Evolutionary conservation across 1,140 invertebrate species (phyloP), one percentile per base, ranked within the genome.

Genomic region (Leguminivora glycinivorella): DNA sequence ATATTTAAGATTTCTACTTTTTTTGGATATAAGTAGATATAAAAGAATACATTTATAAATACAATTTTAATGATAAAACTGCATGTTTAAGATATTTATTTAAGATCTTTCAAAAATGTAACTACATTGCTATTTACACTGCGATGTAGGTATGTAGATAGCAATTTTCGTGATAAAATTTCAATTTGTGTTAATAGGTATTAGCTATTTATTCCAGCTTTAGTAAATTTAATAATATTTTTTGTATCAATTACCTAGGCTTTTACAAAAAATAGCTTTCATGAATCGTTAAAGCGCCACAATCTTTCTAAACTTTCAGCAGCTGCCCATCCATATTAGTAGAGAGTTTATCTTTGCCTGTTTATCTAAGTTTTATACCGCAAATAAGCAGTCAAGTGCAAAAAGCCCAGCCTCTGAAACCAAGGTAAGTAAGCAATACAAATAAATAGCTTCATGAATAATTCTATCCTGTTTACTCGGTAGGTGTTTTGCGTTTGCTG

Each of bases 391-490:
- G 58, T 31, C 58, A 63, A 63, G 58, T 63, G 58, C 29, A 63
- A 63, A 63, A 63, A 63, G 4, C 58, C 25, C 19, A 25, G 22
- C 56, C 19, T 24, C 58, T 60, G 56, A 63, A 63, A 22, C 25
- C 58, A 63, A 63, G 58, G 58, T 83, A 83, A 88, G 80, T 86
- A 81, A 88, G 84, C 85, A 82, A 88, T 88, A 86, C 82, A 81
- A 86, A 88, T 88, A 88, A 88, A 88, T 88, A 83, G 84, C 80
- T 78, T 88, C 85, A 88, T 88, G 85, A 88, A 88, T 86, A 86
- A 88, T 86, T 78, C 82, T 69, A 67, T 70, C 60, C 70, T 47
- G 72, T 72, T 72, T 66, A 73, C 22, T 58, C 43, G 43, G 22
- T 72, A 78, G 72, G 73, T 80, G 78, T 80, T 79, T 80, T 73